Base-by-base conservation (phyloP, 2,797 vertebrate species). In the Eutrigla gurnardus region DNA sequence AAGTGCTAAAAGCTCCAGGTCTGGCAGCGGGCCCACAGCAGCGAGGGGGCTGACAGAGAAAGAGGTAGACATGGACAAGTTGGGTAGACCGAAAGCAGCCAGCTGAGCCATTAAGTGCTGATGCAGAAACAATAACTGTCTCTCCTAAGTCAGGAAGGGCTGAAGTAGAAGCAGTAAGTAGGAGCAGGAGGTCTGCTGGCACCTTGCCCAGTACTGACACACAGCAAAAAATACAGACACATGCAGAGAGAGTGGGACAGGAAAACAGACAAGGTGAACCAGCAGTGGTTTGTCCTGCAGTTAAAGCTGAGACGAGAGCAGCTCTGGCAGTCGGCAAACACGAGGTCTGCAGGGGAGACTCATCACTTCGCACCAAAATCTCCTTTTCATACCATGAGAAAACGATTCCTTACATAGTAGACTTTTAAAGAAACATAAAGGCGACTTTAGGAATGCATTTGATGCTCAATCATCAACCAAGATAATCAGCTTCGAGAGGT, bases 41-140 rank as follows among this genome's bases (percentile, higher is more conserved):
- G 86, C 84, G 7, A 85, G 79, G 73, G 83, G 84, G 71, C 81
- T 83, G 86, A 90, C 84, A 84, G 84, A 86, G 85, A 86, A 87
- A 81, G 74, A 84, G 80, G 88, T 83, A 85, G 88, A 90, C 87
- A 81, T 68, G 80, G 83, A 92, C 84, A 88, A 73, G 90, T 85
- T 83, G 85, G 86, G 88, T 80, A 87, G 89, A 85, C 85, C 73
- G 47, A 92, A 86, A 88, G 87, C 88, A 91, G 89, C 86, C 90
- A 92, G 86, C 89, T 89, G 91, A 92, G 87, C 89, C 89, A 90
- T 89, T 92, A 92, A 90, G 89, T 89, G 86, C 85, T 90, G 88
- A 91, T 90, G 90, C 89, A 91, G 90, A 90, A 92, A 91, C 91
- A 92, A 92, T 91, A 93, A 91, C 88, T 91, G 92, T 91, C 89